phyloP scores from a whole-genome alignment of 2,888 invertebrate genomes.

The Cremastinae sp. region DNA sequence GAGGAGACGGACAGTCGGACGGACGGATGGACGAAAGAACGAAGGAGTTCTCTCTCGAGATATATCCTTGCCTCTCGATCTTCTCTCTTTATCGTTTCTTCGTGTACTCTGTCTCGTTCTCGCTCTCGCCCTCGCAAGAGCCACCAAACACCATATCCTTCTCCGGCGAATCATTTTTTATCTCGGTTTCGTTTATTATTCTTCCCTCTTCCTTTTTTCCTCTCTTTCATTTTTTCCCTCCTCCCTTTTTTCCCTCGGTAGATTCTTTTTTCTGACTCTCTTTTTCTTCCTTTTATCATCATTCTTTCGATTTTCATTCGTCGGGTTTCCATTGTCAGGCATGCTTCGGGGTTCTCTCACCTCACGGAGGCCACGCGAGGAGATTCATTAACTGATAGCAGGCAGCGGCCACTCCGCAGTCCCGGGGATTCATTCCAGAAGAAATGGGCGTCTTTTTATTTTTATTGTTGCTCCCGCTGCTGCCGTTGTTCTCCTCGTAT shows the following conservation, averaged over 20 bases:
- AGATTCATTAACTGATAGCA: slow-evolving; percentile 77
- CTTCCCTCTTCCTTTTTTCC: slow-evolving; percentile 36
- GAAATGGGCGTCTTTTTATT: slow-evolving; percentile 33
- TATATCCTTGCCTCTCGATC: slow-evolving; percentile 55
- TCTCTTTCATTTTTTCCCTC: slow-evolving; percentile 39
- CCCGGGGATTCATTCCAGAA: slow-evolving; percentile 41
- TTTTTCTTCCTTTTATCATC: slow-evolving; percentile 71
- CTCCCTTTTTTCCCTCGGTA: slow-evolving; percentile 33
- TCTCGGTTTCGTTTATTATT: slow-evolving; percentile 50
- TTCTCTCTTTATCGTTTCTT: slow-evolving; percentile 51
- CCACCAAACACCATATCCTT: slow-evolving; percentile 42
- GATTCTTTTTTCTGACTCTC: slow-evolving; percentile 39
- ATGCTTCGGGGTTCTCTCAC: slow-evolving; percentile 52
- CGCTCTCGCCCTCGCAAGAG: slow-evolving; percentile 16
- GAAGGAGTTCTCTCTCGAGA: slow-evolving; percentile 54
- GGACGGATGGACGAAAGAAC: slow-evolving; percentile 56
- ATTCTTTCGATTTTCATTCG: slow-evolving; percentile 74
- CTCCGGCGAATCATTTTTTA: slow-evolving; percentile 59
- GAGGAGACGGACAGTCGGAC: slow-evolving; percentile 72
- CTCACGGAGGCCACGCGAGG: slow-evolving; percentile 59
- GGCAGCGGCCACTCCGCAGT: slow-evolving; percentile 33
- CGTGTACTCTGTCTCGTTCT: slow-evolving; percentile 26
- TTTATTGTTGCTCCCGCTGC: slow-evolving; percentile 12
- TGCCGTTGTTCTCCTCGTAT: no score
- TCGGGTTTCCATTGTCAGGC: slow-evolving; percentile 70